Evolutionary conservation across 1,140 invertebrate species (phyloP).

Genomic region (Platyura marginata): DNA sequence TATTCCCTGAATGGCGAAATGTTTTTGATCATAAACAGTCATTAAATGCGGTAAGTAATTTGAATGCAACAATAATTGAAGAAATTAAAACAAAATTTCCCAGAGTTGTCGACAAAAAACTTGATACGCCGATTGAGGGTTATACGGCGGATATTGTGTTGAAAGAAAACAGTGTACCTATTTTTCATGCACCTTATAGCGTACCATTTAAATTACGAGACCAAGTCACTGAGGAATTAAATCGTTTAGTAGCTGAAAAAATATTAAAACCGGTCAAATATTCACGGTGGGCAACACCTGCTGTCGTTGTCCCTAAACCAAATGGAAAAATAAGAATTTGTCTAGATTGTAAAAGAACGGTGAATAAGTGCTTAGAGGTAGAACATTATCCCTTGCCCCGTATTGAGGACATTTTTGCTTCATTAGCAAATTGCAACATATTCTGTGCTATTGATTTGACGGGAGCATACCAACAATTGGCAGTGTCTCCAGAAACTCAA

Average conservation of each 20-base stretch:
- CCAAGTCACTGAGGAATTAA: slow-evolving; percentile 11
- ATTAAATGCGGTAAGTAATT: neutral
- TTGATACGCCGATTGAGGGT: slow-evolving; percentile 6
- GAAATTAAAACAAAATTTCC: slow-evolving; percentile 4
- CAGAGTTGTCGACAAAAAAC: slow-evolving; percentile 1
- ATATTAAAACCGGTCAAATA: slow-evolving; percentile 10
- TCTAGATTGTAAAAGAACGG: slow-evolving; percentile 25
- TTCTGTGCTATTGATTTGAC: slow-evolving; percentile 21
- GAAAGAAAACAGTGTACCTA: slow-evolving; percentile 7
- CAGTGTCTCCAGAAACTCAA: slow-evolving; percentile 13
- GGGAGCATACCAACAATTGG: slow-evolving; percentile 23
- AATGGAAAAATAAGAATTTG: slow-evolving; percentile 23
- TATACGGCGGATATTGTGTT: slow-evolving; percentile 6
- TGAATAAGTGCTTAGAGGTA: slow-evolving; percentile 16
- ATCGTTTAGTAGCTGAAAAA: slow-evolving; percentile 7
- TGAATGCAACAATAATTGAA: neutral
- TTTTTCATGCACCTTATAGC: slow-evolving; percentile 7
- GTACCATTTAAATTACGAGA: slow-evolving; percentile 12
- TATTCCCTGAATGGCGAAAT: neutral
- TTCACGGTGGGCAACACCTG: slow-evolving; percentile 13
- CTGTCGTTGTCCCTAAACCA: slow-evolving; percentile 27
- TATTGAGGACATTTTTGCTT: slow-evolving; percentile 16
- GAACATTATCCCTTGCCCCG: slow-evolving; percentile 18
- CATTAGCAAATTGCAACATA: slow-evolving; percentile 13
- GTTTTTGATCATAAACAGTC: neutral